Evolutionary conservation across 2,888 invertebrate species (phyloP).

Genomic region (Drosophila hamatofila): DNA sequence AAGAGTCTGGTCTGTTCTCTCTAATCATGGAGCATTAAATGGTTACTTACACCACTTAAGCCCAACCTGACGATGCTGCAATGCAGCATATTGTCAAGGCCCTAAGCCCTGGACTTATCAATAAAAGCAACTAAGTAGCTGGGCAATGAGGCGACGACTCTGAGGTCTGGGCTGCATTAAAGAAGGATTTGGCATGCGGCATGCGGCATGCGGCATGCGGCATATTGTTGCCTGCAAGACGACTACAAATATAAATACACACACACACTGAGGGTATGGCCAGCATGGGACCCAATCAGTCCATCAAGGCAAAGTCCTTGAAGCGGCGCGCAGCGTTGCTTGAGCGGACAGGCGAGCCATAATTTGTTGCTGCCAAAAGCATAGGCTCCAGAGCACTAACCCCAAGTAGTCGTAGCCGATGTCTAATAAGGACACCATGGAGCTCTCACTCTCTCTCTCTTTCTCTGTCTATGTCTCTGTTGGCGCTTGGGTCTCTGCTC

Average conservation of each 20-base stretch:
- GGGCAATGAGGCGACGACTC: background rate
- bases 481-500: slow-evolving; percentile 19
- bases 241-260: slow-evolving; percentile 27
- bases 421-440: slow-evolving; percentile 65
- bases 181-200: slow-evolving; percentile 35
- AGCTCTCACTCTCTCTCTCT: background rate
- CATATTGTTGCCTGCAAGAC: slow-evolving; percentile 10
- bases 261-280: slow-evolving; percentile 22
- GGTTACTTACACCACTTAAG: background rate
- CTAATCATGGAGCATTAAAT: background rate
- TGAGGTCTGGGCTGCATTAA: slow-evolving; percentile 39
- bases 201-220: slow-evolving; percentile 1
- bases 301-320: slow-evolving; percentile 53
- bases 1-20: too few species aligned
- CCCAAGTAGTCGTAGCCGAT: slow-evolving; percentile 30
- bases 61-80: slow-evolving; percentile 16
- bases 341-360: slow-evolving; percentile 41
- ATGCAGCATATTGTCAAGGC: slow-evolving; percentile 22
- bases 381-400: slow-evolving; percentile 37
- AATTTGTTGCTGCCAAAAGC: slow-evolving; percentile 79
- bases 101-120: slow-evolving; percentile 31
- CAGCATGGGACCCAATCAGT: slow-evolving; percentile 53
- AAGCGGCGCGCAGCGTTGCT: slow-evolving; percentile 25
- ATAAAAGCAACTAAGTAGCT: slow-evolving; percentile 27
- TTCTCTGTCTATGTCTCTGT: background rate